A percentile compares a stretch with the other conserved stretches of the same genome.
Evolutionary conservation across 64 coral and sea anemone genomes (phyloP).

Genomic region (Stylophora pistillata): DNA sequence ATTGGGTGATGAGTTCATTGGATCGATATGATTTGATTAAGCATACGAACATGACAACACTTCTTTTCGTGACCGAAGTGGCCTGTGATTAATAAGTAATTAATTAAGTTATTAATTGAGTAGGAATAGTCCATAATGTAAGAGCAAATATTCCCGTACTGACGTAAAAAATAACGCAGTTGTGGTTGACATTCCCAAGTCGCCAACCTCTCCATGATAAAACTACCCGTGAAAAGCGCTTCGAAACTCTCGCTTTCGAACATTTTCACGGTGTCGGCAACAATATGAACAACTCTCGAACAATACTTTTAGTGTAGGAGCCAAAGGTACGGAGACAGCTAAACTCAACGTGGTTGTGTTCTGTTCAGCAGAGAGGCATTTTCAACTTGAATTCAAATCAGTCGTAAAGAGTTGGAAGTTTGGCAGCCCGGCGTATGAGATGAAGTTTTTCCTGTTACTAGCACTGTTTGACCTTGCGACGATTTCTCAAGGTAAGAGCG

Average conservation of each 20-base stretch:
- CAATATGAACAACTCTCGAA: background rate
- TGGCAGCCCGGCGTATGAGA: background rate
- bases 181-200: conserved; percentile 15
- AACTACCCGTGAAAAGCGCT: background rate
- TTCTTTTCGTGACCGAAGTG: background rate
- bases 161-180: conserved; percentile 42
- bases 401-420: background rate
- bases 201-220: background rate
- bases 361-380: background rate
- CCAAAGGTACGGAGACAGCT: background rate
- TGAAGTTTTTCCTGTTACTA: background rate
- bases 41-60: background rate
- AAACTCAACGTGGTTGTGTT: too few relatives aligned
- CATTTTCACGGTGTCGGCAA: background rate
- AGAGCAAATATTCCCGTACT: conserved; percentile 2
- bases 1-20: too few relatives aligned
- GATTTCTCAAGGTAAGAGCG: conserved; percentile 18
- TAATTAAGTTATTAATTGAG: conserved; percentile 14
- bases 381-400: background rate
- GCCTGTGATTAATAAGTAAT: background rate
- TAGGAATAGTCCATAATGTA: background rate
- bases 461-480: background rate
- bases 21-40: too few relatives aligned
- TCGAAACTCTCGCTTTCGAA: background rate
- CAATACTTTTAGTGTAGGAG: background rate